Evolutionary conservation across 64 coral and sea anemone species (phyloP), one percentile per base, ranked within the genome.

Genomic region (Actinia equina): DNA sequence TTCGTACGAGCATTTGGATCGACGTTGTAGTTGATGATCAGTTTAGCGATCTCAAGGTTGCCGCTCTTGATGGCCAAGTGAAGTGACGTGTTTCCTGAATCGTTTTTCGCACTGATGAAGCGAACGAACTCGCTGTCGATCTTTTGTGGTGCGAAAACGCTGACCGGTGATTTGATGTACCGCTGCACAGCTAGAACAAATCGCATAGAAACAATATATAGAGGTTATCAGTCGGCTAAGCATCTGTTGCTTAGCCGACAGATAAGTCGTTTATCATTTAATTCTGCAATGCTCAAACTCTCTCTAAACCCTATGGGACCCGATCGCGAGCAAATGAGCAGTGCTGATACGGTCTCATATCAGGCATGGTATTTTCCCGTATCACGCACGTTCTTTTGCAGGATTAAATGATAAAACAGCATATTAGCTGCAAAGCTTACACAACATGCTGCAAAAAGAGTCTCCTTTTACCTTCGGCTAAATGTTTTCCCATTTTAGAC

Each of bases 41-140:
- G n/a, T 69, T 96, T 67, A 0, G 92, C 88, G 42, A 90, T 93
- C 43, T 90, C 80, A 18, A 96, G 77, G 16, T 88, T 87, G 20
- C 95, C 95, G 79, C 86, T 91, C 82, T 89, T 90, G 13, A 91
- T 71, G 25, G 95, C 95, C 17, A 91, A 52, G 53, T 91, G 84
- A 27, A 98, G 53, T 17, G 95, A 76, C 16, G 92, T 89, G 17
- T 86, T 88, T 14, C 67, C 78, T 17, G 93, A 88, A 11, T 70
- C 78, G 11, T 85, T 80, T 3, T 51, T 53, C 0, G 88, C 91
- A 27, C 93, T 91, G 11, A 91, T 82, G 53, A 91, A 86, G 59
- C 26, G 82, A 12, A 45, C 5, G 19, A 91, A 79, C 23, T 85
- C 71, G 37, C 64, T 53, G 8, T 78, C 43, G 49, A 23, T 45